These are phyloP conservation scores for Polydrusus cervinus DNA, from an alignment of 2,888 invertebrate species.

Conservation along the genomic window DNA sequence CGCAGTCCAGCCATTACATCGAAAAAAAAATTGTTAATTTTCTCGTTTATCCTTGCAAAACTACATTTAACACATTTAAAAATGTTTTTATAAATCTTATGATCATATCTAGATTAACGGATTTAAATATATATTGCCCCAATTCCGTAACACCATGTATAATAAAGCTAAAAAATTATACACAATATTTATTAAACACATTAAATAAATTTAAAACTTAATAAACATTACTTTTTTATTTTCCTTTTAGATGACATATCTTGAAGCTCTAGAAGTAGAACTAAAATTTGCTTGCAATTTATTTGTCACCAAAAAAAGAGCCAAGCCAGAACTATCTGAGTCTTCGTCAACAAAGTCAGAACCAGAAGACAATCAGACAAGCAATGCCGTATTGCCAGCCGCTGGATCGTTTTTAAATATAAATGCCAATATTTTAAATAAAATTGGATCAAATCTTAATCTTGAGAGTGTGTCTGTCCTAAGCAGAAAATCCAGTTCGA, in stretches of 20 bases:
- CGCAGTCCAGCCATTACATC: no score
- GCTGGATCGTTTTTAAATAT: constrained; percentile 61
- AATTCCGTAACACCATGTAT: no score
- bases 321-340: constrained; percentile 61
- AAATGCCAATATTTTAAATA: constrained; percentile 57
- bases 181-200: no score
- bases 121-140: no score
- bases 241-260: constrained; percentile 76
- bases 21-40: no score
- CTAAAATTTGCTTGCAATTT: constrained; percentile 82
- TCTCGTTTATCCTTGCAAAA: no score
- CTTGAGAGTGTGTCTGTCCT: not conserved
- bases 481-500: constrained; percentile 10
- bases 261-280: constrained; percentile 81
- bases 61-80: no score
- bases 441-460: constrained; percentile 37
- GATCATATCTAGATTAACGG: no score
- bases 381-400: constrained; percentile 58
- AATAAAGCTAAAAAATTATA: no score
- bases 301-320: constrained; percentile 83
- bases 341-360: constrained; percentile 66
- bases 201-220: no score
- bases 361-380: constrained; percentile 56
- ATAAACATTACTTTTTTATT: not conserved
- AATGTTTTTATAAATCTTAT: no score